Evolutionary conservation across 2,797 vertebrate species (phyloP), one percentile per base, ranked within the genome.

Genomic region (Peromyscus nudipes): DNA sequence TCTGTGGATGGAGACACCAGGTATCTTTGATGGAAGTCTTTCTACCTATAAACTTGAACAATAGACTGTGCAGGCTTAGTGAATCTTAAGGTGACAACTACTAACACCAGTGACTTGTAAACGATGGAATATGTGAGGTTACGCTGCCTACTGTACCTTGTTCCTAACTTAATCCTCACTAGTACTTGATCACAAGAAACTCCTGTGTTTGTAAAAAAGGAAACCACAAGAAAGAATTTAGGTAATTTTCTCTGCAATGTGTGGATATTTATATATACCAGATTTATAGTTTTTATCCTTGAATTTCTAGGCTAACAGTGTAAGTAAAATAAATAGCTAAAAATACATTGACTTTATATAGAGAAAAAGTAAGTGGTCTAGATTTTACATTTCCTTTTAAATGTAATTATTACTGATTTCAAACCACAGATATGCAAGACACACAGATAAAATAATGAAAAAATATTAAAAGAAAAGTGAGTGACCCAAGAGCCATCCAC

Each of bases 401-500:
- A 14, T 87, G 16, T 10, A 77, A 19, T 89, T 52, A 37, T 89
- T 52, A 62, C 27, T 81, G 7, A 12, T 80, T 87, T 80, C 31
- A 40, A 82, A 8, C 16, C 67, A n/a, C 55, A 79, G 17, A 21
- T 46, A 46, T 40, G 6, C 40, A 67, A 96, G 40, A 82, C 23
- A 84, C 1, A 84, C 0, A 60, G 37, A 87, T 92, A n/a, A 85
- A 86, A 91, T 89, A 84, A 94, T 76, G 25, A 31, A 92, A 46
- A 76, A 87, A 46, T 90, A 83, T 46, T 80, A 75, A 88, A 71
- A 67, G 37, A 91, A 86, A 49, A 57, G 17, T 5, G n/a, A 82
- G 82, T 34, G 60, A 62, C 2, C 77, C 27, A 52, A 67, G 27
- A 43, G 11, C 23, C 25, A 71, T 76, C 60, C 89, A 65, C 14